phyloP scores from a whole-genome alignment of 1,140 invertebrate species.

The Lanistes nyassanus region DNA sequence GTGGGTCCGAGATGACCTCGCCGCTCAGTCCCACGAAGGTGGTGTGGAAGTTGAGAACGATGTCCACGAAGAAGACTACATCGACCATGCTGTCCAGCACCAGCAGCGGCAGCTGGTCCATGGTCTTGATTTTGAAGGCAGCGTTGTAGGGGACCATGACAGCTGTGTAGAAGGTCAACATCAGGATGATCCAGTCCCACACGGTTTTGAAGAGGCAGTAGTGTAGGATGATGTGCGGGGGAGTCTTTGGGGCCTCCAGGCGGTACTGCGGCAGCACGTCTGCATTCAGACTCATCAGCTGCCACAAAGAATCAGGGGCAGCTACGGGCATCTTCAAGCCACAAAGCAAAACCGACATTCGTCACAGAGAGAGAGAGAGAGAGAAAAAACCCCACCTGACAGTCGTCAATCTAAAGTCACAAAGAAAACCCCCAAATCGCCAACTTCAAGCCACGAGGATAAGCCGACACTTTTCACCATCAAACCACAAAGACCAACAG shows the following conservation, averaged over 20 bases:
- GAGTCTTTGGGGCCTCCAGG: slow-evolving; percentile 99
- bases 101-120: slow-evolving; percentile 96
- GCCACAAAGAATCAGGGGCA: slow-evolving; percentile 4
- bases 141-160: slow-evolving; percentile 99
- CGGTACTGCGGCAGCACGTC: slow-evolving; percentile 99
- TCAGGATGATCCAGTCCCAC: slow-evolving; percentile 99
- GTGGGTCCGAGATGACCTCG: slow-evolving; percentile 72
- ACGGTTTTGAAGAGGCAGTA: slow-evolving; percentile 98
- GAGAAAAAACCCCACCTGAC: not conserved
- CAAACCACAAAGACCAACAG: no score
- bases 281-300: slow-evolving; percentile 97
- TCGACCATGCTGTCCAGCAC: slow-evolving; percentile 91
- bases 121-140: slow-evolving; percentile 99
- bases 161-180: slow-evolving; percentile 99
- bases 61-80: slow-evolving; percentile 99
- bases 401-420: not conserved
- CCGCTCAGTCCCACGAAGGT: slow-evolving; percentile 99
- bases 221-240: slow-evolving; percentile 98
- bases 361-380: no score
- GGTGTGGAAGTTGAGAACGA: slow-evolving; percentile 99
- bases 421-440: not conserved
- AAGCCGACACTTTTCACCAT: no score
- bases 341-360: no score
- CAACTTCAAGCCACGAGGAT: no score
- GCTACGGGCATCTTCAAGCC: no score